phyloP scores from a whole-genome alignment of 2,888 invertebrate genomes.

The Drosophila picticornis region DNA sequence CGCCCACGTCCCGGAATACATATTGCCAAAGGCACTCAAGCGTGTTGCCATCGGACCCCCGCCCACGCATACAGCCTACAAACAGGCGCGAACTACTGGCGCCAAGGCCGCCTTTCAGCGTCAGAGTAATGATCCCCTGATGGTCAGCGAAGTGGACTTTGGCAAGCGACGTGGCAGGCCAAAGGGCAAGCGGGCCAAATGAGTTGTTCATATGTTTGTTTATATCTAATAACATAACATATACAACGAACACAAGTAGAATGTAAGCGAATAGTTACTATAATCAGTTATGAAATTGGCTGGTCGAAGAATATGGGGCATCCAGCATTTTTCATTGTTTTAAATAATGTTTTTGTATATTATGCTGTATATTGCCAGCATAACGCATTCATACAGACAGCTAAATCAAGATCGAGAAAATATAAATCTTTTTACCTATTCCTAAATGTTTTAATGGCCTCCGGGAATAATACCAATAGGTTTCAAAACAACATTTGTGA shows the following conservation, averaged over 20 bases:
- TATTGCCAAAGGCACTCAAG: slow-evolving; percentile 92
- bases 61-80: slow-evolving; percentile 23
- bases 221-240: not conserved
- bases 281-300: not conserved
- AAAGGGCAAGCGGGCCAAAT: slow-evolving; percentile 39
- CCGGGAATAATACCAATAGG: not conserved
- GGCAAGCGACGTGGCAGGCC: slow-evolving; percentile 65
- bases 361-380: too few species aligned
- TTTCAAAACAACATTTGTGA: not conserved
- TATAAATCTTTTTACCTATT: not conserved
- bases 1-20: slow-evolving; percentile 96
- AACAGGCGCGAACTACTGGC: slow-evolving; percentile 62
- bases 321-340: too few species aligned
- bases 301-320: not conserved
- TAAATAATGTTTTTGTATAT: not conserved
- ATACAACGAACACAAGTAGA: not conserved
- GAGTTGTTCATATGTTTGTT: not conserved
- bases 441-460: not conserved
- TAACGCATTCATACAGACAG: not conserved
- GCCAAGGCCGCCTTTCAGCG: slow-evolving; percentile 82
- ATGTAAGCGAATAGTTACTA: not conserved
- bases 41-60: slow-evolving; percentile 85
- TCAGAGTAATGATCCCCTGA: slow-evolving; percentile 82
- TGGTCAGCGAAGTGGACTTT: slow-evolving; percentile 84
- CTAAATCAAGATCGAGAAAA: not conserved